Base-by-base conservation (phyloP, 1,140 invertebrate species). In the Mya arenaria region DNA sequence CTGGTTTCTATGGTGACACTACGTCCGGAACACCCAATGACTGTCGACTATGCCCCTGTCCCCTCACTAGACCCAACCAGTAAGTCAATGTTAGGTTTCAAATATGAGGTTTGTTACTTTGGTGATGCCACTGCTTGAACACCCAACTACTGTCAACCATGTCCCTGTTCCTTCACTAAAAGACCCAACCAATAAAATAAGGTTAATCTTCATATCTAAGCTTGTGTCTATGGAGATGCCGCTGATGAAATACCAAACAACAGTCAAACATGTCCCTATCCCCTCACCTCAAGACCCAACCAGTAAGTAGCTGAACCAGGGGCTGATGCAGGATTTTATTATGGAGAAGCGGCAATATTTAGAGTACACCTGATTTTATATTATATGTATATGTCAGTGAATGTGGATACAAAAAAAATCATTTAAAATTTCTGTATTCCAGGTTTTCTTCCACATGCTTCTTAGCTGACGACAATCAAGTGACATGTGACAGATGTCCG, bases 401-500 rank as follows among this genome's bases (percentile, higher is more conserved):
- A n/a, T n/a, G n/a, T n/a, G n/a, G n/a, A n/a, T n/a, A n/a, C n/a
- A n/a, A n/a, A n/a, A n/a, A n/a, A n/a, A n/a, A n/a, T n/a, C n/a
- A n/a, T n/a, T n/a, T n/a, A n/a, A n/a, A n/a, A n/a, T n/a, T n/a
- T n/a, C n/a, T 19, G 17, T 77, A 66, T 63, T 77, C 74, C 77
- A 92, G 91, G 68, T 92, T 91, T 66, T 91, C 88, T 10, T 80
- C 69, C 23, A 89, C 88, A 55, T 99, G 97, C 89, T 93, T 93
- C 62, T 90, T 96, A 44, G 94, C 93, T 55, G 90, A 92, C 25
- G 93, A 94, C 78, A 94, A 94, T 5, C 90, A 94, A 39, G 95
- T 97, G 0, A 93, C 95, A n/a, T 98, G 97, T 91, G 93, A 95
- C 84, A 78, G 85, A 37, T 99, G 97, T 92, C 92, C 94, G 25